Percentiles rank a stretch among this genome's conserved stretches.
Evolutionary conservation across 2,113 vertebrate genomes (phyloP).

Genomic region (Amblyopsis rosae): DNA sequence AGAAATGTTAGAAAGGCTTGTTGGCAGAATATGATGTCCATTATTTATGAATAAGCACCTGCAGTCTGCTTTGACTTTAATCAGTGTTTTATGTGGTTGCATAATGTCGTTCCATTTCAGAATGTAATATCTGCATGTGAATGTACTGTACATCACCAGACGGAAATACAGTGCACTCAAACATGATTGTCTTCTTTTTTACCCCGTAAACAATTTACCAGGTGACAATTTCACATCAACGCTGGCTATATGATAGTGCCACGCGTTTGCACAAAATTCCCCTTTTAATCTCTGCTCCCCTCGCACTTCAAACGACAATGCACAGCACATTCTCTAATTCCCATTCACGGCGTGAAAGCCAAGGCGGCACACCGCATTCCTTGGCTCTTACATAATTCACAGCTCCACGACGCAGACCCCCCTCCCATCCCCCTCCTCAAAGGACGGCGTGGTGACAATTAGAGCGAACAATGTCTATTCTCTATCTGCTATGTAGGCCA

Average conservation of each 20-base stretch:
- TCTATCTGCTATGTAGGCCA: conserved; percentile 31
- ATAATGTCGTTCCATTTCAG: conserved; percentile 1
- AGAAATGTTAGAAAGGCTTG: background rate
- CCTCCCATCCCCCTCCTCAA: background rate
- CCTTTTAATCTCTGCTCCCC: background rate
- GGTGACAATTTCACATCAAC: no score
- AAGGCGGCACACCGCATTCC: conserved; percentile 14
- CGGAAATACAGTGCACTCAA: background rate
- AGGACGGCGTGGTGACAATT: conserved; percentile 27
- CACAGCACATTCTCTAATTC: background rate
- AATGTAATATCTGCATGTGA: background rate
- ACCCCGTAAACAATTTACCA: no score
- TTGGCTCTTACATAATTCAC: conserved; percentile 10
- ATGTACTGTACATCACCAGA: conserved; percentile 1
- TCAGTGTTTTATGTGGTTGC: background rate
- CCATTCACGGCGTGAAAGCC: conserved; percentile 15
- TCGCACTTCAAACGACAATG: background rate
- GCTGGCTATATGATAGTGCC: background rate
- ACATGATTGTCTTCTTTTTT: no score
- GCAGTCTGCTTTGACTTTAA: background rate
- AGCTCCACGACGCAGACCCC: background rate
- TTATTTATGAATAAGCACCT: background rate
- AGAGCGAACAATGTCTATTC: conserved; percentile 34
- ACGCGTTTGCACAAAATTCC: background rate
- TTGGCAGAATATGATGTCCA: background rate